Percentiles rank a stretch among this genome's conserved stretches.
Evolutionary conservation across 2,113 vertebrate genomes (phyloP).

Genomic region (human (Homo sapiens)): DNA sequence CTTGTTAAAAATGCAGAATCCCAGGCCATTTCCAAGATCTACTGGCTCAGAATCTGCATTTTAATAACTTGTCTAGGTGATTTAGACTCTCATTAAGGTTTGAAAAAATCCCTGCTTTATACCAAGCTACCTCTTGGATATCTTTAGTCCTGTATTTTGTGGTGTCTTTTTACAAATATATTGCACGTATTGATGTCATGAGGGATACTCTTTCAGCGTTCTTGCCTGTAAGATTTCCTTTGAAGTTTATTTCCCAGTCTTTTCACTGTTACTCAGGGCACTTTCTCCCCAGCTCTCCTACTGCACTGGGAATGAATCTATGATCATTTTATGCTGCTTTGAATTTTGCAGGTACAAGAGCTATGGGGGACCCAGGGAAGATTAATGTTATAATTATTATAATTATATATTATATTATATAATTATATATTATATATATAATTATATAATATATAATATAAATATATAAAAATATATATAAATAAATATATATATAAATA

Average conservation of each 20-base stretch:
- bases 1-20: neutral
- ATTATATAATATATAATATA: no score
- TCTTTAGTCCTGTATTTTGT: neutral
- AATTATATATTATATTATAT: no score
- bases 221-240: neutral
- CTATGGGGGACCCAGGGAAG: neutral
- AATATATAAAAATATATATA: no score
- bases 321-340: neutral
- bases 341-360: neutral
- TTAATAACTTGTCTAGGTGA: neutral
- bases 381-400: no score
- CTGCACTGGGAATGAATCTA: constrained; percentile 19
- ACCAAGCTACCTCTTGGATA: neutral
- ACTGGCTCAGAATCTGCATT: neutral
- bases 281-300: neutral
- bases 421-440: no score
- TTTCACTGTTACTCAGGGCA: neutral
- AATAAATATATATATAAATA: no score
- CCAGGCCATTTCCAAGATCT: neutral
- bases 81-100: neutral
- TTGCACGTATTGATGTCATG: neutral
- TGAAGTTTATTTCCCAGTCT: constrained; percentile 3
- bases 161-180: neutral
- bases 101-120: neutral
- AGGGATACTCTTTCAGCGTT: neutral